Evolutionary conservation across 2,797 vertebrate species (phyloP).

Genomic region (Liparis tanakae): DNA sequence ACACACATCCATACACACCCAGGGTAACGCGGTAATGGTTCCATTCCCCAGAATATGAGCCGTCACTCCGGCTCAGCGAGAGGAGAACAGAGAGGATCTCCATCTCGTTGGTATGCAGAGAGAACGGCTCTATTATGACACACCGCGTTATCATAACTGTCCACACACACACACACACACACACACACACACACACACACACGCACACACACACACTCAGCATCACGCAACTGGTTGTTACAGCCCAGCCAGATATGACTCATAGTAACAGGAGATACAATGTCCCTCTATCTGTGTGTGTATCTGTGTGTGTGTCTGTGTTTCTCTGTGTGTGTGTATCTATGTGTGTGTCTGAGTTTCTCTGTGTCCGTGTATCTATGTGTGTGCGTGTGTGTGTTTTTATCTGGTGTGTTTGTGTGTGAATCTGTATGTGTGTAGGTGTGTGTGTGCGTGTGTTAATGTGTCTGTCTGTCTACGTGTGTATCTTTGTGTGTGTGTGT

Average conservation of each 20-base stretch:
- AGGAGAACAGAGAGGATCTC: constrained; percentile 61
- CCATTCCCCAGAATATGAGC: constrained; percentile 60
- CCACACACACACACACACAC: constrained; percentile 6
- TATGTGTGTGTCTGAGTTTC: background rate
- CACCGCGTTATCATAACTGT: constrained; percentile 52
- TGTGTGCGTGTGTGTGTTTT: background rate
- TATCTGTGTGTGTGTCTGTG: too few species aligned
- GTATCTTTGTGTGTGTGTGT: background rate
- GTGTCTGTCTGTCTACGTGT: background rate
- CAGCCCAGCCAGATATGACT: constrained; percentile 38
- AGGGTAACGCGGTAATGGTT: constrained; percentile 40
- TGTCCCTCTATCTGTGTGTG: background rate
- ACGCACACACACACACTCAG: constrained; percentile 6
- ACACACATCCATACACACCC: background rate
- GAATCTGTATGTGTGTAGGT: too few species aligned
- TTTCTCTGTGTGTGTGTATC: background rate
- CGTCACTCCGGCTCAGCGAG: constrained; percentile 48
- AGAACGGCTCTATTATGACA: constrained; percentile 66
- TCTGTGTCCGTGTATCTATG: too few species aligned
- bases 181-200: constrained; percentile 22
- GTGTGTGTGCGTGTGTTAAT: too few species aligned
- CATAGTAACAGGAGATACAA: constrained; percentile 14
- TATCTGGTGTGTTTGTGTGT: background rate
- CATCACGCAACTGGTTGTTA: constrained; percentile 20
- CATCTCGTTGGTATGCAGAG: constrained; percentile 59